Base-by-base conservation (phyloP, 1,140 invertebrate species). In the Drosophila guanche region DNA sequence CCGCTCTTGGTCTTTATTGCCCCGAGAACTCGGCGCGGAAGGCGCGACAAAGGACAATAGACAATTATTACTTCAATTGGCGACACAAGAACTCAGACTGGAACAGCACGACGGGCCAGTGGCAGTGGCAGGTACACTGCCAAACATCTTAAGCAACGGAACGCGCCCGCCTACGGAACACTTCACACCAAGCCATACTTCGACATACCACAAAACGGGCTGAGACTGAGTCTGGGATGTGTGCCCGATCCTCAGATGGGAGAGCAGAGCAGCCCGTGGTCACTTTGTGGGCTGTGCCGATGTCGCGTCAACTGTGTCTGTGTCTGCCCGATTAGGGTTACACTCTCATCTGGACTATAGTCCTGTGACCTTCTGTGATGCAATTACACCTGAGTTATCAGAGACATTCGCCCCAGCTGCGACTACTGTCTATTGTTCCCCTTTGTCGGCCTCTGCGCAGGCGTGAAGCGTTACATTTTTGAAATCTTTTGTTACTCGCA, bases 51-150 rank as follows among this genome's bases (percentile, higher is more conserved):
- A 43, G 46, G 58, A 71, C 81, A 86, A 86, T 78, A 81, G 65
- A 86, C 70, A 78, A 86, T 88, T 86, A 86, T 88, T 86, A 71
- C 83, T 86, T 81, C 77, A 86, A 86, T 88, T 86, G 83, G 83
- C 81, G 77, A 86, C 76, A 84, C 10, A 37, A 37, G 33, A 37
- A 37, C 33, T 37, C 33, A 37, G 33, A 37, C 33, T 37, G 33
- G 33, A 37, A 37, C 10, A 4, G 25, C 25, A 27, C 42, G 53
- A 33, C 46, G 14, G 43, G 6, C 42, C 59, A 63, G 5, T 47
- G 41, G 37, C 47, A 22, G 2, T 37, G 10, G 33, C 50, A 52
- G 50, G 50, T 52, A 52, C 27, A 53, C 55, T 25, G 20, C 42
- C 47, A 20, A 53, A 66, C 71, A 76, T 68, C 78, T 79, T 65